phyloP scores from a whole-genome alignment of 2,888 invertebrate genomes.

The Andrena minutula region DNA sequence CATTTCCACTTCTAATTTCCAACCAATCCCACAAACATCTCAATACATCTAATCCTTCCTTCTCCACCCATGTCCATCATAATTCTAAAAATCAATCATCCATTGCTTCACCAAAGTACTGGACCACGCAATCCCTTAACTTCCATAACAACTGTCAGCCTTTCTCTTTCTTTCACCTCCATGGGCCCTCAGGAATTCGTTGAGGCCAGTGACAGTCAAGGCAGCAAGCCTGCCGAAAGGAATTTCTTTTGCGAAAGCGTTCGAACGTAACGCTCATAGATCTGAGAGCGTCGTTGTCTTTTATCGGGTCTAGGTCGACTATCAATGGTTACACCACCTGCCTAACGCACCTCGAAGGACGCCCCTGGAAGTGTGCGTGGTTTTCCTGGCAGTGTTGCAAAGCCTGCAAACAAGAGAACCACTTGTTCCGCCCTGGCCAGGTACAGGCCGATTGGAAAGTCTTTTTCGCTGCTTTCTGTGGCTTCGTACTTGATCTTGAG shows the following conservation, averaged over 20 bases:
- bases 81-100: no score
- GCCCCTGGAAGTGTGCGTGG: background rate
- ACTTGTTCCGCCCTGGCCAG: background rate
- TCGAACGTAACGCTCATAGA: background rate
- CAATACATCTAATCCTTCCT: no score
- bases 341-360: background rate
- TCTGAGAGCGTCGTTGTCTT: background rate
- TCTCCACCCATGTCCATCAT: no score
- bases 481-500: no score
- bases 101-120: no score
- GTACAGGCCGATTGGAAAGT: background rate
- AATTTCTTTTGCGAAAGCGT: background rate
- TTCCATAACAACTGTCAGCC: no score
- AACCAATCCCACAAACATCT: no score
- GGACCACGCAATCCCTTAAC: no score
- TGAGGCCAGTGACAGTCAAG: no score
- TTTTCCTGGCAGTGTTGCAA: constrained; percentile 25
- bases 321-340: constrained; percentile 9
- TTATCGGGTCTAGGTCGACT: constrained; percentile 6
- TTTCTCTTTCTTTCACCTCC: no score
- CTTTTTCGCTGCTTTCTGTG: background rate
- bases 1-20: no score
- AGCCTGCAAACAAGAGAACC: constrained; percentile 25
- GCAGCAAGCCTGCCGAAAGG: background rate
- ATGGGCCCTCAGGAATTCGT: no score